A percentile compares a stretch with the other conserved stretches of the same genome.
Evolutionary conservation across 1,140 invertebrate species (phyloP).

Genomic region (Agraylea sexmaculata): DNA sequence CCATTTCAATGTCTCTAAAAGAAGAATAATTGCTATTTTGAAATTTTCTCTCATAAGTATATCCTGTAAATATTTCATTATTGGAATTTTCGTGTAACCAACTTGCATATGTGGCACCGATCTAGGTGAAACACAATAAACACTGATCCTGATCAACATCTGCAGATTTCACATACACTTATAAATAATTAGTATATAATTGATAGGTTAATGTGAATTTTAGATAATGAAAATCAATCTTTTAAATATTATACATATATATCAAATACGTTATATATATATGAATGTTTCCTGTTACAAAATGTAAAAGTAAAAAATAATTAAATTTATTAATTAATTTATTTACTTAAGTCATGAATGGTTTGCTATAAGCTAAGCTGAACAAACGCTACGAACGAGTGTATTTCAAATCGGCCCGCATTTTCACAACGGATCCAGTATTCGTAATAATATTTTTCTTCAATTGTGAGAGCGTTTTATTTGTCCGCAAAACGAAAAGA

Average conservation of each 20-base stretch:
- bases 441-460: no score
- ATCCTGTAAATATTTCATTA: constrained; percentile 7
- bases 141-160: constrained; percentile 4
- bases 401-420: no score
- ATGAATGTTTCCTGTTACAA: constrained; percentile 47
- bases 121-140: constrained; percentile 1
- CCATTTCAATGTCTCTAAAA: constrained; percentile 13
- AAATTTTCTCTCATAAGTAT: constrained; percentile 7
- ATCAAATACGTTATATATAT: no score
- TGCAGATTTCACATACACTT: constrained; percentile 8
- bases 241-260: constrained; percentile 47
- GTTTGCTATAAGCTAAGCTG: constrained; percentile 16
- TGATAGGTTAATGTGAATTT: constrained; percentile 25
- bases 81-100: constrained; percentile 5
- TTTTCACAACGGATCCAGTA: no score
- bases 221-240: constrained; percentile 40
- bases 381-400: no score
- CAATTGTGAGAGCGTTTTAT: no score
- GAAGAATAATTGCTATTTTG: constrained; percentile 11
- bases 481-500: no score
- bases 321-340: constrained; percentile 19
- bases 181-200: constrained; percentile 21
- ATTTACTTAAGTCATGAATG: constrained; percentile 19
- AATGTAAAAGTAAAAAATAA: constrained; percentile 43
- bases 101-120: neutral